Percentiles rank a stretch among this genome's conserved stretches.
phyloP scores from a whole-genome alignment of 2,113 vertebrate species.

The Circaetus cinerascens region DNA sequence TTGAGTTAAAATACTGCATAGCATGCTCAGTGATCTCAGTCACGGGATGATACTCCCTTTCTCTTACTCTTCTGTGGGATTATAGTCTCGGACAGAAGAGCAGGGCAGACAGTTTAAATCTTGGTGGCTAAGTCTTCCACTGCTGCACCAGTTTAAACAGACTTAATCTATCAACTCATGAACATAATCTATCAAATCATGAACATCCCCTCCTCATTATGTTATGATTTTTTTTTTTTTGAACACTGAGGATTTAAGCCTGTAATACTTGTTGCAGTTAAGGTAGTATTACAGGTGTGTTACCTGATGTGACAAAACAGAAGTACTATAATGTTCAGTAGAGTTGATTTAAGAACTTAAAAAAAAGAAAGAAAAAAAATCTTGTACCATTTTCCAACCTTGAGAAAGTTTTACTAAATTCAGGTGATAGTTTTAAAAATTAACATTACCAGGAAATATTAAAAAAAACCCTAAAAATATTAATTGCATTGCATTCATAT shows the following conservation, averaged over 20 bases:
- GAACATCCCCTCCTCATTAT: not conserved
- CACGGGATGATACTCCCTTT: not conserved
- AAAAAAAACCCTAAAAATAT: not conserved
- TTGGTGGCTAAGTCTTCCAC: not conserved
- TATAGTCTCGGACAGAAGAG: not conserved
- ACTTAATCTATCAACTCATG: not conserved
- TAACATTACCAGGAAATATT: not conserved
- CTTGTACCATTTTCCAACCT: not conserved
- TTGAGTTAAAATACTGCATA: not conserved
- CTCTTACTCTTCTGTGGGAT: not conserved
- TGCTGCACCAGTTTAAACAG: not conserved
- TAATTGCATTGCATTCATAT: not conserved
- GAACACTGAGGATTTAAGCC: not conserved
- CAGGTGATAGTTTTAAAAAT: not conserved
- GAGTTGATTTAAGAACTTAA: not conserved
- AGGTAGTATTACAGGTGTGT: not conserved
- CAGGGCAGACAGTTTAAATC: not conserved
- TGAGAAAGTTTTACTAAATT: not conserved
- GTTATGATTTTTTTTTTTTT: not conserved
- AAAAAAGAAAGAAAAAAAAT: not conserved
- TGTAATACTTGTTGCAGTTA: not conserved
- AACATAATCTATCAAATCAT: not conserved
- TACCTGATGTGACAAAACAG: not conserved
- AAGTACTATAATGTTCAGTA: not conserved
- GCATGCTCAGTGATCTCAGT: accelerated